Conservation (phyloP, 2,888 invertebrate species). For the Serripes groenlandicus region DNA sequence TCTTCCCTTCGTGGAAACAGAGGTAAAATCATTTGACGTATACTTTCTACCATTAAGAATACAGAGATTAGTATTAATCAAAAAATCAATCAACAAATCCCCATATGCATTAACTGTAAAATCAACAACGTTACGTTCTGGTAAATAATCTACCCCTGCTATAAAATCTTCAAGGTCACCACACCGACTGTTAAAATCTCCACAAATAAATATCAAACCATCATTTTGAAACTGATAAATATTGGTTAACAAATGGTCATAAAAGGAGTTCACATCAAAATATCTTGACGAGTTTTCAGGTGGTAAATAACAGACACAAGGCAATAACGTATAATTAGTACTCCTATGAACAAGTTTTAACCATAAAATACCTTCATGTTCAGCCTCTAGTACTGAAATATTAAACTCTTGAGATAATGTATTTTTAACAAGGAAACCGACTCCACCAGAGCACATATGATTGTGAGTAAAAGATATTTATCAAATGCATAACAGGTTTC, state of each 20-base stretch:
- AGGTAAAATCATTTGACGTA: no score
- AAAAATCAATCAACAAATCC: constrained; percentile 44
- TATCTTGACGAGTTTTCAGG: constrained; percentile 8
- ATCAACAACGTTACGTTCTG: constrained; percentile 39
- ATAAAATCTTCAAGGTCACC: constrained; percentile 40
- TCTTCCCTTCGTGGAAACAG: no score
- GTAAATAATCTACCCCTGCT: constrained; percentile 30
- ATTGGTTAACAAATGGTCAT: constrained; percentile 31
- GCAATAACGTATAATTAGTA: background rate
- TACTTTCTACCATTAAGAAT: constrained; percentile 43
- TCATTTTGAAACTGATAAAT: constrained; percentile 27
- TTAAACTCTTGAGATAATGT: constrained; percentile 18
- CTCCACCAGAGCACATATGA: constrained; percentile 46
- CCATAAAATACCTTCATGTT: constrained; percentile 30
- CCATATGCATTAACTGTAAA: constrained; percentile 39
- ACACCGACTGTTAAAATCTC: constrained; percentile 43
- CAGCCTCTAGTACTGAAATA: background rate
- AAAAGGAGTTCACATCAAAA: constrained; percentile 35
- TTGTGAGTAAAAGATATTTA: no score
- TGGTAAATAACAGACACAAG: background rate
- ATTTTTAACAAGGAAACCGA: constrained; percentile 33
- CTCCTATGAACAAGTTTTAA: constrained; percentile 16
- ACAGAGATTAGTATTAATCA: constrained; percentile 35
- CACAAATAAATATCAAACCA: constrained; percentile 31
- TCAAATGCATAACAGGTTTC: no score